Percentiles rank a stretch among this genome's conserved stretches.
Conservation (phyloP, 2,113 vertebrate genomes). For the Osmerus eperlanus region DNA sequence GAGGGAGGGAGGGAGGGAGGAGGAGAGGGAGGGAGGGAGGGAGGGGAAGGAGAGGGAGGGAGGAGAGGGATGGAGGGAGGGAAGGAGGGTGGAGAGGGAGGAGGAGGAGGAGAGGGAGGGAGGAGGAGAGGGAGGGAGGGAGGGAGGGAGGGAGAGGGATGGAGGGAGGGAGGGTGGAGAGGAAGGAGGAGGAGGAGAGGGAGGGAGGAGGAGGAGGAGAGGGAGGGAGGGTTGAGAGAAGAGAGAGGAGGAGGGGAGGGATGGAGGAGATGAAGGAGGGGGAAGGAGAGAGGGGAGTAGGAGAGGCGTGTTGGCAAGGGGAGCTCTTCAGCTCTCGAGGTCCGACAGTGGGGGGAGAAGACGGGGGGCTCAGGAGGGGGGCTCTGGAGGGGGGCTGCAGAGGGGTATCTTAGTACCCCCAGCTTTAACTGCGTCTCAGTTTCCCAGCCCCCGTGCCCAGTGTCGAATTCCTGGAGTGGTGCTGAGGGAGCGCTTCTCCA, state of each 20-base stretch:
- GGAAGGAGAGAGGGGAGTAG: not conserved
- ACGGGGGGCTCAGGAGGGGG: slow-evolving; percentile 9
- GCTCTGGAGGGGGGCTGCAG: slow-evolving; percentile 20
- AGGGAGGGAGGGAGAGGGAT: not conserved
- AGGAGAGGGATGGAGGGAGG: too few species aligned
- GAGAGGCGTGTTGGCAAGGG: not conserved
- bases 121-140: too few species aligned
- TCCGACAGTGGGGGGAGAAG: not conserved
- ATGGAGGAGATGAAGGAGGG: not conserved
- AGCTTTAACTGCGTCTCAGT: slow-evolving; percentile 50
- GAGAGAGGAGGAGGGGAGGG: not conserved
- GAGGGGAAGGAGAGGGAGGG: too few species aligned
- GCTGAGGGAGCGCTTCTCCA: slow-evolving; percentile 47
- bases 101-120: too few species aligned
- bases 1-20: too few species aligned
- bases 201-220: slow-evolving; percentile 5
- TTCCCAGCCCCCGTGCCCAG: slow-evolving; percentile 35
- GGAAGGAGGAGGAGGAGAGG: slow-evolving; percentile 4
- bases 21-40: too few species aligned
- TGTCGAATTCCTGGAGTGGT: slow-evolving; percentile 56
- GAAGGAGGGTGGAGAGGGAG: too few species aligned
- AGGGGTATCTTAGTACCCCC: slow-evolving; percentile 46
- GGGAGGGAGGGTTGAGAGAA: not conserved
- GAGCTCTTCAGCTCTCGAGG: not conserved
- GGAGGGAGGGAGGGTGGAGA: not conserved